These are phyloP conservation scores for Nesoenas mayeri DNA, from an alignment of 2,113 vertebrate species.

Conservation along the genomic window DNA sequence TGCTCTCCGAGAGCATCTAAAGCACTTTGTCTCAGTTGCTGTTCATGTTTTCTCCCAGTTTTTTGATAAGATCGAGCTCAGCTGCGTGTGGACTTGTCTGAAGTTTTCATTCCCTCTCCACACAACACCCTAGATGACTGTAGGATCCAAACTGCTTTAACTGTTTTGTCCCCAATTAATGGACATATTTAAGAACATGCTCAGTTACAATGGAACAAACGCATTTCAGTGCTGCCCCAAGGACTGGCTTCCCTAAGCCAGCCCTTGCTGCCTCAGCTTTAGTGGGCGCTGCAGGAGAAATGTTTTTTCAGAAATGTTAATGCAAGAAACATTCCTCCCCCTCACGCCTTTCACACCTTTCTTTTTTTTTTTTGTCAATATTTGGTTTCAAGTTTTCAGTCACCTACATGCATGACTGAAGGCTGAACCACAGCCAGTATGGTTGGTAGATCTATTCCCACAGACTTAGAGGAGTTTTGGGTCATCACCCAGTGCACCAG, in stretches of 20 bases:
- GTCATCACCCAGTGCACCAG: fast-evolving
- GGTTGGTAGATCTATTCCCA: background rate
- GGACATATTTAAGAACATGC: background rate
- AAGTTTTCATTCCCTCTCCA: background rate
- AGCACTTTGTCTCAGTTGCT: background rate
- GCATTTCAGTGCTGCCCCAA: fast-evolving
- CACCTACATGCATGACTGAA: background rate
- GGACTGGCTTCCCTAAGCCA: background rate
- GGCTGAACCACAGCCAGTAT: background rate
- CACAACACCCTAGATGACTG: background rate
- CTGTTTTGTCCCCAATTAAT: background rate
- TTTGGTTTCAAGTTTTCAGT: background rate
- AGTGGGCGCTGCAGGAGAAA: background rate
- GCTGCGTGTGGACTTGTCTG: background rate
- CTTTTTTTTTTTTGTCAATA: background rate
- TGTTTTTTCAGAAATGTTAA: background rate
- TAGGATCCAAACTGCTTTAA: background rate
- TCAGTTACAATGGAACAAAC: background rate
- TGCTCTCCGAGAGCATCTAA: background rate
- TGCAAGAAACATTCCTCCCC: background rate
- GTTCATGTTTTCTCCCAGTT: background rate
- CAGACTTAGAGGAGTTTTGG: background rate
- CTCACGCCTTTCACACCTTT: background rate
- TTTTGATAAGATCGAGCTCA: background rate
- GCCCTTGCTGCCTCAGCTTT: background rate